A percentile compares a stretch with the other conserved stretches of the same genome.
These are phyloP conservation scores for Crotalus horridus DNA, from an alignment of 2,113 vertebrate genomes.

Conservation along the genomic window DNA sequence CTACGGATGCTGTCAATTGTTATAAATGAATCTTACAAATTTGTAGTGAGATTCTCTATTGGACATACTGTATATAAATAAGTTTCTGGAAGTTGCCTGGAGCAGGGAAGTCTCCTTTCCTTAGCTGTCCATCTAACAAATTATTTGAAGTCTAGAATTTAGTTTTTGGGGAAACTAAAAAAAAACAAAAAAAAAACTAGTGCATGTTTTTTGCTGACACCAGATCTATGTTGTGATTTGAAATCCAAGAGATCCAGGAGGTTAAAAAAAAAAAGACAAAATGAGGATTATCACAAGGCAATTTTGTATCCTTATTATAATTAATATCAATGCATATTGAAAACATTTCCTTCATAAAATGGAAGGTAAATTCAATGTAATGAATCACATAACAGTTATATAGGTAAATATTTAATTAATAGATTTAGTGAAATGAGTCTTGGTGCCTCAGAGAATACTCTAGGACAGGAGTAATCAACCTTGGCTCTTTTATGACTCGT, in stretches of 20 bases:
- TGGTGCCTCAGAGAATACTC: not conserved
- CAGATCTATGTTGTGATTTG: not conserved
- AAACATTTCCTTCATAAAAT: not conserved
- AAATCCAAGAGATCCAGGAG: not conserved
- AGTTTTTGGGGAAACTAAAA: not conserved
- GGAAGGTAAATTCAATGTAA: not conserved
- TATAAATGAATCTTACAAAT: not conserved
- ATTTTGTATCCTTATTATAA: not conserved
- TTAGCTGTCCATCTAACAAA: not conserved
- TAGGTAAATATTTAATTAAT: not conserved
- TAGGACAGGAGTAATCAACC: not conserved
- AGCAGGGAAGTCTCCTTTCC: not conserved
- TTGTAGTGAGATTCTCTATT: not conserved
- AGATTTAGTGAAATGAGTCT: not conserved
- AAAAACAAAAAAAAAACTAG: not conserved
- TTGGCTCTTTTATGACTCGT: too few relatives aligned
- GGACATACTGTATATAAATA: not conserved
- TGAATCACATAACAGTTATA: not conserved
- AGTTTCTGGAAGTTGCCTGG: not conserved
- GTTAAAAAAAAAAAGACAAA: not conserved
- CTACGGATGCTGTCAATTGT: not conserved
- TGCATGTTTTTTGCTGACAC: not conserved
- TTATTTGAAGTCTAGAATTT: not conserved
- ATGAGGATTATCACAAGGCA: not conserved
- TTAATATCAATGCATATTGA: not conserved